These are phyloP conservation scores for Drosophila macrospina DNA, from an alignment of 2,888 invertebrate species.

Conservation along the genomic window DNA sequence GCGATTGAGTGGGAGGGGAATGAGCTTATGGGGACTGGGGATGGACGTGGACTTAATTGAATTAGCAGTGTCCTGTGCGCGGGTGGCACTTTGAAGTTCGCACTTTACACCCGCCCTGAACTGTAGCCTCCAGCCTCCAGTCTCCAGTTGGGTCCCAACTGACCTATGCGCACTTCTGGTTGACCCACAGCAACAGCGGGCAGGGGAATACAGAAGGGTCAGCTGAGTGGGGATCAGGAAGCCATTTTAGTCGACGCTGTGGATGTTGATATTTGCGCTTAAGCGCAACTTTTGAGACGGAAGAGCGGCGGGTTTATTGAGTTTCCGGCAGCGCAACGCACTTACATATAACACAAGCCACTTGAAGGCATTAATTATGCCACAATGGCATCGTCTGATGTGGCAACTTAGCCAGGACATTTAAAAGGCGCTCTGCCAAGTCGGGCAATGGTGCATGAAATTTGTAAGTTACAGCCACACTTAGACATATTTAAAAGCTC, in stretches of 20 bases:
- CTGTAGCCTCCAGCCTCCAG: neutral
- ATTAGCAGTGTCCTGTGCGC: constrained; percentile 72
- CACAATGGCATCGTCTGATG: constrained; percentile 37
- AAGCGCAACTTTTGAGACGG: constrained; percentile 42
- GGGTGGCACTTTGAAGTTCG: constrained; percentile 71
- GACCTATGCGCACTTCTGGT: constrained; percentile 45
- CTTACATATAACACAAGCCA: constrained; percentile 32
- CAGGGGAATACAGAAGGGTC: neutral
- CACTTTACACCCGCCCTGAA: constrained; percentile 58
- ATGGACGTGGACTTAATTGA: constrained; percentile 69
- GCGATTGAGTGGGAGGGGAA: neutral
- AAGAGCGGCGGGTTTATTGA: constrained; percentile 63
- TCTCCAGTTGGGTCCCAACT: constrained; percentile 10
- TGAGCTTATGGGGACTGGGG: neutral
- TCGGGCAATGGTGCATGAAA: constrained; percentile 27
- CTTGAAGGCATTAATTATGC: constrained; percentile 72
- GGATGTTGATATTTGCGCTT: constrained; percentile 74
- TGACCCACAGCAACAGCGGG: constrained; percentile 56
- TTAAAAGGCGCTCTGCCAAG: constrained; percentile 35
- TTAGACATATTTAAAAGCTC: constrained; percentile 20
- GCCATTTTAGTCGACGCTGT: constrained; percentile 36
- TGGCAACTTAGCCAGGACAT: constrained; percentile 48
- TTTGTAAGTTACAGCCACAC: constrained; percentile 44
- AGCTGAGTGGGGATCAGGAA: constrained; percentile 1
- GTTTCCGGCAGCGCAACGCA: constrained; percentile 60